Conservation (phyloP, 2,888 invertebrate species). For the Seira musarum region DNA sequence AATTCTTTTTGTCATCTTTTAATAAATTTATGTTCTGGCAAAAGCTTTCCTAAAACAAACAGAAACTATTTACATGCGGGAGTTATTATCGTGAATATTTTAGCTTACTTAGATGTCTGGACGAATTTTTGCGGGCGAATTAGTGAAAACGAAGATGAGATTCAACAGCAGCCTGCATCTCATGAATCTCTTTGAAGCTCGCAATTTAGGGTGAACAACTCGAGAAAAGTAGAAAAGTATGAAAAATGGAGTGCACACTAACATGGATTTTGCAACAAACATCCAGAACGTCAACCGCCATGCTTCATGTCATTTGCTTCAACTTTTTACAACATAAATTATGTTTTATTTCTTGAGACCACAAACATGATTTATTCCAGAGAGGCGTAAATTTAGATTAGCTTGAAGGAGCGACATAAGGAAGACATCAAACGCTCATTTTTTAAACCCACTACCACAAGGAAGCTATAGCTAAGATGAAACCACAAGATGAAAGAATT, state of each 20-base stretch:
- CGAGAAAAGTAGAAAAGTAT: constrained; percentile 25
- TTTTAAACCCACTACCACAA: background rate
- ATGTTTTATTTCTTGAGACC: constrained; percentile 13
- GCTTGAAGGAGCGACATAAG: constrained; percentile 19
- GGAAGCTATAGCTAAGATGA: no score
- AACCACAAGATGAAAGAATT: constrained; percentile 41
- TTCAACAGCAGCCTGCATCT: constrained; percentile 31
- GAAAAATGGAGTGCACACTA: constrained; percentile 41
- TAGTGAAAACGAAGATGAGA: background rate
- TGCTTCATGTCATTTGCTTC: constrained; percentile 38
- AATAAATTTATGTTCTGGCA: no score
- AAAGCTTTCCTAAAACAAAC: no score
- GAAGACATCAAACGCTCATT: constrained; percentile 23
- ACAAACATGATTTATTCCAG: constrained; percentile 13
- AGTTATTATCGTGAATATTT: no score
- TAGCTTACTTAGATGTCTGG: no score
- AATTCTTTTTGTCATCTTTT: no score
- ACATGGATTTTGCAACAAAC: constrained; percentile 36
- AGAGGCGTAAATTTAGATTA: constrained; percentile 13
- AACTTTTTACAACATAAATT: constrained; percentile 14
- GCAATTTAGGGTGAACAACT: background rate
- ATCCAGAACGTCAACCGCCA: constrained; percentile 24
- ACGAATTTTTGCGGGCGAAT: no score
- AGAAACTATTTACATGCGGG: no score
- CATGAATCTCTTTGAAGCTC: background rate